These are phyloP conservation scores for Scolopax mira DNA, from an alignment of 2,113 vertebrate genomes.

Conservation along the genomic window DNA sequence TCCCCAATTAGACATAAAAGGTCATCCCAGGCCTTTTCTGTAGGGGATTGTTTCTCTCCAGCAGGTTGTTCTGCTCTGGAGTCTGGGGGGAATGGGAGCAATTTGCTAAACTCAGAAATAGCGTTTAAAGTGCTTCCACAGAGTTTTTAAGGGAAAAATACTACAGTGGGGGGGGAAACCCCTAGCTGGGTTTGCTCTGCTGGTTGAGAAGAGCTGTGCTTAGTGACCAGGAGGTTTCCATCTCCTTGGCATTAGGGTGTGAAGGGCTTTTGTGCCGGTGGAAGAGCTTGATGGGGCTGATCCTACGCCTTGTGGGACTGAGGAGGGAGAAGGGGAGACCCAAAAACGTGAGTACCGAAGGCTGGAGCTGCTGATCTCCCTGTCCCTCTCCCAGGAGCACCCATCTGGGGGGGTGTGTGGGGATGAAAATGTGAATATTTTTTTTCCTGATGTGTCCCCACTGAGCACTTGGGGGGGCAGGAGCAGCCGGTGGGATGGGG, in stretches of 20 bases:
- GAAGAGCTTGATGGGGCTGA: rapidly evolving
- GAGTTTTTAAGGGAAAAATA: rapidly evolving
- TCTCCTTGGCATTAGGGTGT: rapidly evolving
- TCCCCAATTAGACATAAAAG: background rate
- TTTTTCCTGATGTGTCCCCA: background rate
- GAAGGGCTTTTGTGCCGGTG: rapidly evolving
- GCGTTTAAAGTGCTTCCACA: background rate
- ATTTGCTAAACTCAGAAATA: background rate
- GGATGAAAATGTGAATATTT: rapidly evolving
- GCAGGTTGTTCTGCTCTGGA: rapidly evolving
- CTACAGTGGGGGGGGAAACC: rapidly evolving
- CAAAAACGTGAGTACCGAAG: rapidly evolving
- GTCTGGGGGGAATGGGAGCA: background rate
- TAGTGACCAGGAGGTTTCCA: background rate
- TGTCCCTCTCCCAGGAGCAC: no score
- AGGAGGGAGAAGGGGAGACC: background rate
- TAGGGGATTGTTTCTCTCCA: rapidly evolving
- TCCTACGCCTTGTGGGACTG: rapidly evolving
- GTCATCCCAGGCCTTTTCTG: rapidly evolving
- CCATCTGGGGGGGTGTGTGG: rapidly evolving
- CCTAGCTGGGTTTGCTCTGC: background rate
- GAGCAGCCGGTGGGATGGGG: background rate
- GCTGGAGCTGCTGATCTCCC: rapidly evolving
- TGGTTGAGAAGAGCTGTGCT: background rate
- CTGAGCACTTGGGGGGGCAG: no score